These are phyloP conservation scores for Drosophila percnosoma DNA, from an alignment of 2,888 invertebrate genomes.

Conservation along the genomic window DNA sequence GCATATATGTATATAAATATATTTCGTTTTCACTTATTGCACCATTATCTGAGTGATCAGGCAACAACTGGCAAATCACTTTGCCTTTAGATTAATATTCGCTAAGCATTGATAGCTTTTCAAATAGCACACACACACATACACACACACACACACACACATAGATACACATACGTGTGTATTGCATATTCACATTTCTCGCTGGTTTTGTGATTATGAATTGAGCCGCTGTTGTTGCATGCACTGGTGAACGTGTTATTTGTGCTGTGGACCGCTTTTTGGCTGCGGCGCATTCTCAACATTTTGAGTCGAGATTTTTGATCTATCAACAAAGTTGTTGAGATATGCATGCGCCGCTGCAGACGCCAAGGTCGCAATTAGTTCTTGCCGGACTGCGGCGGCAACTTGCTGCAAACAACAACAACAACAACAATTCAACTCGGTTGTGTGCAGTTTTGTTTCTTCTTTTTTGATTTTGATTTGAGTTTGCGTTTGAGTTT, in stretches of 20 bases:
- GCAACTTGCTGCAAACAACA: slow-evolving; percentile 22
- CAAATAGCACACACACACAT: not conserved
- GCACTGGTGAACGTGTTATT: slow-evolving; percentile 57
- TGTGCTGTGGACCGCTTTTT: slow-evolving; percentile 6
- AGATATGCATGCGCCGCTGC: slow-evolving; percentile 56
- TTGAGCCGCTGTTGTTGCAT: slow-evolving; percentile 21
- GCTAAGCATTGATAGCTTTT: slow-evolving; percentile 38
- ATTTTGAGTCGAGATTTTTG: slow-evolving; percentile 25
- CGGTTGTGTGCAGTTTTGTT: slow-evolving; percentile 31
- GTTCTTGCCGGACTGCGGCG: slow-evolving; percentile 57
- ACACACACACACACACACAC: not conserved
- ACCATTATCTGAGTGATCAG: slow-evolving; percentile 27
- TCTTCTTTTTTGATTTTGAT: slow-evolving; percentile 39
- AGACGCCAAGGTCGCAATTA: slow-evolving; percentile 74
- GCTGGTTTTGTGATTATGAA: slow-evolving; percentile 12
- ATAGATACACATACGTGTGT: not conserved
- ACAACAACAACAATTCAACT: slow-evolving; percentile 41
- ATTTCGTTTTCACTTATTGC: slow-evolving; percentile 13
- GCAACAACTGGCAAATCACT: slow-evolving; percentile 24
- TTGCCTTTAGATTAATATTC: slow-evolving; percentile 31
- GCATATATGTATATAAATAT: not conserved
- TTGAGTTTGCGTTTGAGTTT: slow-evolving; percentile 16
- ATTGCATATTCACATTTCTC: not conserved
- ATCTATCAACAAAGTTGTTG: slow-evolving; percentile 49
- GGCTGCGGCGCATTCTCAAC: slow-evolving; percentile 39